phyloP scores from a whole-genome alignment of 2,113 vertebrate genomes.

The Origma solitaria region DNA sequence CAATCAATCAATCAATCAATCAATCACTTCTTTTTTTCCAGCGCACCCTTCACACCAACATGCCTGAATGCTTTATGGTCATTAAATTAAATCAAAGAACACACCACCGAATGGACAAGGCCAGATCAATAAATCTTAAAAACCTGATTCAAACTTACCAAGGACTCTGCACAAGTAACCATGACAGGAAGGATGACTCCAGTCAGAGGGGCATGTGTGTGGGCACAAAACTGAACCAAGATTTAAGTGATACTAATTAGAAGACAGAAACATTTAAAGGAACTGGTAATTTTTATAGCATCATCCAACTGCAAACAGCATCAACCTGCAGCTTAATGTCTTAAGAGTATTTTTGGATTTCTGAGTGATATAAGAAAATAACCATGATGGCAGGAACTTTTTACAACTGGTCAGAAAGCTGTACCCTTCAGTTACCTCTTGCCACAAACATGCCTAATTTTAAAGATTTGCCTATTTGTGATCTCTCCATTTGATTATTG shows the following conservation, averaged over 20 bases:
- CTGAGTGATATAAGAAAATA: not conserved
- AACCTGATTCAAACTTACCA: conserved; percentile 48
- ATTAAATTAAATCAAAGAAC: conserved; percentile 58
- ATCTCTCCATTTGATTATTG: not conserved
- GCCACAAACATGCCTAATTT: not conserved
- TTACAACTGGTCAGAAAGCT: not conserved
- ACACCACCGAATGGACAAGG: conserved; percentile 40
- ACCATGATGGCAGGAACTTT: not conserved
- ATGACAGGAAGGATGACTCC: conserved; percentile 17
- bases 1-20: conserved; percentile 12
- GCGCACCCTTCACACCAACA: conserved; percentile 33
- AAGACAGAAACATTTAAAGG: not conserved
- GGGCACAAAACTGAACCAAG: not conserved
- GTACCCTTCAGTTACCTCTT: not conserved
- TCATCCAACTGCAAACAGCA: not conserved
- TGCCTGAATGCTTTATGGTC: conserved; percentile 44
- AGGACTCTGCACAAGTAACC: conserved; percentile 46
- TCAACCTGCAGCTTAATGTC: not conserved
- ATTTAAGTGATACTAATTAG: not conserved
- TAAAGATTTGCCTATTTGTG: not conserved
- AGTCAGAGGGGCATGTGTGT: not conserved
- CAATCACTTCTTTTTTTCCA: not conserved
- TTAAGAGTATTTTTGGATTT: not conserved
- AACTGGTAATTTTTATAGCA: not conserved
- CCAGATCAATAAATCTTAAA: conserved; percentile 56